Evolutionary conservation across 2,113 vertebrate species (phyloP).

Genomic region (Forbesichthys papilliferus): DNA sequence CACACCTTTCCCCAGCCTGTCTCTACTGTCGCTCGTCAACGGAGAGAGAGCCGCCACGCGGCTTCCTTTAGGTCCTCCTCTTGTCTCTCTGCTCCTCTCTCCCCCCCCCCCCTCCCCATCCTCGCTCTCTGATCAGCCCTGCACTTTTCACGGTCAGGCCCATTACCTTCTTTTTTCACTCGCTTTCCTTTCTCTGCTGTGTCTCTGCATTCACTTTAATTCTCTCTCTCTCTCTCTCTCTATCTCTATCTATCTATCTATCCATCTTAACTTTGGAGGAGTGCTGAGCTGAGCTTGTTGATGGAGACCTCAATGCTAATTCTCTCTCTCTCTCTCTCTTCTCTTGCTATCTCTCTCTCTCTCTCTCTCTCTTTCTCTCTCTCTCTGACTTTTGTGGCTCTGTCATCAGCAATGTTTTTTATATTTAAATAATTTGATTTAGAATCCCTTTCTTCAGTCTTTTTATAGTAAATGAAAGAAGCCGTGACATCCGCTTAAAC

Average conservation of each 20-base stretch:
- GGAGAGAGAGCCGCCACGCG: constrained; percentile 60
- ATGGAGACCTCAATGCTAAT: neutral
- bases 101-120: constrained; percentile 51
- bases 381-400: constrained; percentile 56
- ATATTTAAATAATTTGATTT: constrained; percentile 19
- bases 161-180: neutral
- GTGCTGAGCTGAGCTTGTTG: neutral
- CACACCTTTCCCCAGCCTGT: constrained; percentile 61
- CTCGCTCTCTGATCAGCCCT: constrained; percentile 21
- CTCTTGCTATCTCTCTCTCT: constrained; percentile 12
- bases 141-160: constrained; percentile 65
- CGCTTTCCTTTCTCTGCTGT: neutral
- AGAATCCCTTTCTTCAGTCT: no score
- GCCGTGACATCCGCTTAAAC: no score
- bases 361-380: constrained; percentile 32
- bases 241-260: neutral
- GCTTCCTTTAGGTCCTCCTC: constrained; percentile 57
- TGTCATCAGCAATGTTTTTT: constrained; percentile 49
- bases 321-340: constrained; percentile 1
- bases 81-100: constrained; percentile 28
- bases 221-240: neutral
- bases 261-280: neutral
- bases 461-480: no score
- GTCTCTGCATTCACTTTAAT: neutral
- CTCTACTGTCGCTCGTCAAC: constrained; percentile 63